phyloP scores from a whole-genome alignment of 2,113 vertebrate species.

The Pseudorasbora parva region DNA sequence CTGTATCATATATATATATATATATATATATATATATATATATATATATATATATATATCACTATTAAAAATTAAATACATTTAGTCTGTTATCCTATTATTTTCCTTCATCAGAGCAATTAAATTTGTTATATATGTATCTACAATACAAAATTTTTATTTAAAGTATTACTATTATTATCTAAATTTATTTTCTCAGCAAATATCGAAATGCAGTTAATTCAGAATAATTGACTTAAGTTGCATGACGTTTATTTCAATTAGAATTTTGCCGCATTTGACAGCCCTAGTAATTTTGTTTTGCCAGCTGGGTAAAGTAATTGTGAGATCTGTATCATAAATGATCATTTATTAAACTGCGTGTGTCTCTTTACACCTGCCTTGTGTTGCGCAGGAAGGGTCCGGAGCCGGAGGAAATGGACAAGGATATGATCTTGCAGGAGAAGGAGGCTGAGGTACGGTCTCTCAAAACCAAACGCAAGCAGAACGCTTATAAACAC shows the following conservation, averaged over 20 bases:
- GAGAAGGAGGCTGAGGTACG: slow-evolving; percentile 98
- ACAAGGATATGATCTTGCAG: slow-evolving; percentile 96
- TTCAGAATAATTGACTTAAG: no score
- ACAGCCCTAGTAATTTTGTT: neutral
- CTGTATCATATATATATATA: no score
- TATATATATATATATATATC: neutral
- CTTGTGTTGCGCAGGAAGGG: slow-evolving; percentile 76
- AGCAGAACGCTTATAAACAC: neutral
- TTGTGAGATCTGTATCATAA: neutral
- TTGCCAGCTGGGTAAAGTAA: neutral
- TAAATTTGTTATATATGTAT: neutral
- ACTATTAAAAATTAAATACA: no score
- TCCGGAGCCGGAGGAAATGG: slow-evolving; percentile 91
- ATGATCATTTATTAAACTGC: neutral
- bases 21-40: no score
- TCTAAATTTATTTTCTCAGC: no score
- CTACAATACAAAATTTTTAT: neutral
- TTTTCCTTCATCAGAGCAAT: no score
- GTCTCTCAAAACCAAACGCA: slow-evolving; percentile 35
- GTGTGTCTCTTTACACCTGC: neutral
- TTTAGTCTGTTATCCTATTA: no score
- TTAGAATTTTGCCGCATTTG: neutral
- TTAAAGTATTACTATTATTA: no score
- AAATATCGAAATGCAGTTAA: no score
- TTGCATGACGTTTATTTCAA: no score